Conservation (phyloP, 2,888 invertebrate genomes). For the Meiosimyza decipiens region DNA sequence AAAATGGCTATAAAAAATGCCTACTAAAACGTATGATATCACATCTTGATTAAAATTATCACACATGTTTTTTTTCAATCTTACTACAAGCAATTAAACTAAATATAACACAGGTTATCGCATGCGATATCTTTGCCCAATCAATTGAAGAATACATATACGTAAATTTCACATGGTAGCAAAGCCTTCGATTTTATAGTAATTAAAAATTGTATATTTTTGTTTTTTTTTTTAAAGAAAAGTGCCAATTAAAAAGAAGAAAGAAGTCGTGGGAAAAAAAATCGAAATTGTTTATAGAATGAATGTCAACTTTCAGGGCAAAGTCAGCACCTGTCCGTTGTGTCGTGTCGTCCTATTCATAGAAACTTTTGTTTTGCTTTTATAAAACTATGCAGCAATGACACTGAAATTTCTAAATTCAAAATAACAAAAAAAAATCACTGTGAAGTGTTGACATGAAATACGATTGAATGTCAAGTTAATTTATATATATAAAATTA, state of each 20-base stretch:
- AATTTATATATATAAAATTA: constrained; percentile 25
- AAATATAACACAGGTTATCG: background rate
- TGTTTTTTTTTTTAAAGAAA: background rate
- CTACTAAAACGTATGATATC: background rate
- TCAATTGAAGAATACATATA: background rate
- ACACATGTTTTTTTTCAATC: constrained; percentile 1
- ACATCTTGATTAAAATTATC: constrained; percentile 4
- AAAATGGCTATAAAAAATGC: background rate
- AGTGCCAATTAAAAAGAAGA: constrained; percentile 23
- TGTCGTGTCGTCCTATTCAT: background rate
- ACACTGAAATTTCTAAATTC: constrained; percentile 3
- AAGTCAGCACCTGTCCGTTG: constrained; percentile 23
- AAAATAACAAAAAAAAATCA: constrained; percentile 1
- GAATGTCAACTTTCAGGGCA: constrained; percentile 30
- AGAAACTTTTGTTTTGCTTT: background rate
- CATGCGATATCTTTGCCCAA: background rate
- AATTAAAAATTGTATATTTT: background rate
- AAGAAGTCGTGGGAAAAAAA: background rate
- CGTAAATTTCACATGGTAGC: too few species aligned
- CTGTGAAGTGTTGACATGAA: constrained; percentile 23
- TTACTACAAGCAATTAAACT: background rate
- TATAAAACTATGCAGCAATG: background rate
- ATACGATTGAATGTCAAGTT: constrained; percentile 34
- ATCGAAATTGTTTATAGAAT: constrained; percentile 11
- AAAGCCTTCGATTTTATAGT: background rate